These are phyloP conservation scores for Phocides pigmalion DNA, from an alignment of 1,140 invertebrate species.

Conservation along the genomic window DNA sequence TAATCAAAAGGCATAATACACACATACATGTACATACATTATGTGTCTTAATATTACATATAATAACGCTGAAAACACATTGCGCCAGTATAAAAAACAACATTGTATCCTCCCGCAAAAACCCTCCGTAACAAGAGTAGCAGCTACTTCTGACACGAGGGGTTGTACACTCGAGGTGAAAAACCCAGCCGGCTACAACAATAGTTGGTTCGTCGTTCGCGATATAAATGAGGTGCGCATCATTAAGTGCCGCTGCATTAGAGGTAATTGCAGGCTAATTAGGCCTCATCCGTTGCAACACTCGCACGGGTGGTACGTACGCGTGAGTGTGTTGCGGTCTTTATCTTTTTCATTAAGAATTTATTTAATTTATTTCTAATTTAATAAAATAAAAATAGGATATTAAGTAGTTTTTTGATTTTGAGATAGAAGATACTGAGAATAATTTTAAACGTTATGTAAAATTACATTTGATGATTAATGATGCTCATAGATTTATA, in stretches of 20 bases:
- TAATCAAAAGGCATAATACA: too few species aligned
- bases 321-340: conserved; percentile 29
- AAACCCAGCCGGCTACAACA: conserved; percentile 41
- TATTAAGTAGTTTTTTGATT: too few species aligned
- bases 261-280: conserved; percentile 76
- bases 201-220: conserved; percentile 50
- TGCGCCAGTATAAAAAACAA: not conserved
- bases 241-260: conserved; percentile 77
- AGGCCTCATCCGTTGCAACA: conserved; percentile 65
- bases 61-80: not conserved
- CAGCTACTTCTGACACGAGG: conserved; percentile 7
- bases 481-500: too few species aligned
- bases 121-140: conserved; percentile 16
- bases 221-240: conserved; percentile 66
- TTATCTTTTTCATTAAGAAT: not conserved
- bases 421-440: too few species aligned
- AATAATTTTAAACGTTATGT: too few species aligned
- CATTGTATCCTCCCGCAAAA: not conserved
- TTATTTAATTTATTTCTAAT: not conserved
- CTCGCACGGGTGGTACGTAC: conserved; percentile 25
- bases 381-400: too few species aligned
- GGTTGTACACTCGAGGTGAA: conserved; percentile 30
- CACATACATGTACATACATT: too few species aligned
- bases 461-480: too few species aligned
- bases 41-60: too few species aligned